Conservation (phyloP, 2,888 invertebrate species). For the Sympetrum striolatum region DNA sequence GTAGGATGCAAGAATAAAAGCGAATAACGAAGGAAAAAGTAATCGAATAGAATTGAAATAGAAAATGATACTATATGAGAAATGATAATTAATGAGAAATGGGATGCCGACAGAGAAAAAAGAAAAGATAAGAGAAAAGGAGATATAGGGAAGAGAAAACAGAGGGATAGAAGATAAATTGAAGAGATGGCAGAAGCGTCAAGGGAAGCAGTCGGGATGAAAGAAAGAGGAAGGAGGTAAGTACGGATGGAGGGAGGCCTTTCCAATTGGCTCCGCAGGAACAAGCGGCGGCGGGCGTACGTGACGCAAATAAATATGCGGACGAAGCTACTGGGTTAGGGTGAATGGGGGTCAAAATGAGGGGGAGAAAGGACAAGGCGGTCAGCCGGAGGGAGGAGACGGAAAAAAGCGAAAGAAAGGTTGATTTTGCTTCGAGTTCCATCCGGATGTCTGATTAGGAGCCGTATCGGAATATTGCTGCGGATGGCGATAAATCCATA, state of each 20-base stretch:
- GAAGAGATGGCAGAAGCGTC: no score
- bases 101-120: neutral
- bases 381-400: neutral
- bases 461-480: neutral
- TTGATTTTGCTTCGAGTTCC: conserved; percentile 12
- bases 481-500: no score
- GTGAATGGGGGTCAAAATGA: conserved; percentile 9
- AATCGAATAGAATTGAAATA: no score
- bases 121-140: neutral
- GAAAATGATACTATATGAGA: no score
- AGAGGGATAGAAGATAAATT: neutral
- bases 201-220: no score
- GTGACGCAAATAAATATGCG: conserved; percentile 42
- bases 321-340: neutral
- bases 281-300: conserved; percentile 26
- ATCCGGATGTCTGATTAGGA: neutral
- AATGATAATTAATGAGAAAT: no score
- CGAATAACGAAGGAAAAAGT: no score
- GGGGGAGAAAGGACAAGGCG: neutral
- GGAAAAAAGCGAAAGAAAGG: neutral
- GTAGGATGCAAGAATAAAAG: no score
- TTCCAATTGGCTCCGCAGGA: conserved; percentile 29
- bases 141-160: neutral
- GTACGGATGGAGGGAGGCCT: neutral
- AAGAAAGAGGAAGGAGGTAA: neutral